Percentiles rank a stretch among this genome's conserved stretches.
phyloP scores from a whole-genome alignment of 2,797 vertebrate genomes.

The Parauchenoglanis ngamensis region DNA sequence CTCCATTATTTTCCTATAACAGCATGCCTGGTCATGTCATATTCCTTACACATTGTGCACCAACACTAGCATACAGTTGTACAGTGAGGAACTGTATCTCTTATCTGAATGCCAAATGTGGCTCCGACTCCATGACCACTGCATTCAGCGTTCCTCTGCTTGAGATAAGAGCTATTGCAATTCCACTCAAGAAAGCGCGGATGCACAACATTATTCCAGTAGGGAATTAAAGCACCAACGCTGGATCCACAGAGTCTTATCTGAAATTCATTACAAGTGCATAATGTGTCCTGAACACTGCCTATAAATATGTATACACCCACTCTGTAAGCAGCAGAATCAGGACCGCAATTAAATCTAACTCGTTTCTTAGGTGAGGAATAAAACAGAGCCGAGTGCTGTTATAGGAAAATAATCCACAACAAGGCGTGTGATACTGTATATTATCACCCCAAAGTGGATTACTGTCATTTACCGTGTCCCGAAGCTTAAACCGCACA shows the following conservation, averaged over 20 bases:
- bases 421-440: not conserved
- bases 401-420: not conserved
- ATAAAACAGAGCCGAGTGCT: not conserved
- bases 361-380: not conserved
- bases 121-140: slow-evolving; percentile 7
- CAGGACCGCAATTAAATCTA: slow-evolving; percentile 7
- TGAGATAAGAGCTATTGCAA: slow-evolving; percentile 43
- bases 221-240: slow-evolving; percentile 32
- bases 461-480: not conserved
- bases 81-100: not conserved
- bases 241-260: slow-evolving; percentile 38
- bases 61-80: not conserved
- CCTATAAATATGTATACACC: slow-evolving; percentile 30
- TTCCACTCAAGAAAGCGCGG: slow-evolving; percentile 42
- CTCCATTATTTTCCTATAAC: not conserved
- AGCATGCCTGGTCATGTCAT: not conserved
- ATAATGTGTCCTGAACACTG: slow-evolving; percentile 26
- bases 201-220: slow-evolving; percentile 26
- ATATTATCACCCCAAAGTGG: not conserved
- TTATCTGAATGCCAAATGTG: not conserved
- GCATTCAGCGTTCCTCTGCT: slow-evolving; percentile 29
- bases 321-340: slow-evolving; percentile 12
- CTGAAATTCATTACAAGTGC: slow-evolving; percentile 41
- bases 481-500: not conserved
- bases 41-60: not conserved